Evolutionary conservation across 2,797 vertebrate genomes (phyloP).

Genomic region (Cercopithecus neglectus): DNA sequence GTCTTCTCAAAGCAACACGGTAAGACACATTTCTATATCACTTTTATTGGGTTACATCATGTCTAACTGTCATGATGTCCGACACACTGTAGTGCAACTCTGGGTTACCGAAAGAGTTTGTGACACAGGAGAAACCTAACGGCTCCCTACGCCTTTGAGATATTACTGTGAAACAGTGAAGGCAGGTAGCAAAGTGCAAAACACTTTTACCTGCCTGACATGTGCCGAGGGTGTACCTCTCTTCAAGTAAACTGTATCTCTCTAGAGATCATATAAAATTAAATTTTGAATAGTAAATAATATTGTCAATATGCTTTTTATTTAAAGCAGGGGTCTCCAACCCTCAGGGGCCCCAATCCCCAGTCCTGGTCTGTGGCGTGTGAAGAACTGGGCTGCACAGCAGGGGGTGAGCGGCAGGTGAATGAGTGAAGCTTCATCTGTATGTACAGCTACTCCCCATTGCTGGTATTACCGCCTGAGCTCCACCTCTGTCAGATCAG

Average conservation of each 20-base stretch:
- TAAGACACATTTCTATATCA: conserved; percentile 2
- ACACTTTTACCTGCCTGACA: neutral
- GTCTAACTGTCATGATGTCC: conserved; percentile 44
- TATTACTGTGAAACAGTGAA: neutral
- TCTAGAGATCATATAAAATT: neutral
- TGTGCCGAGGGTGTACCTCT: neutral
- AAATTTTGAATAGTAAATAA: neutral
- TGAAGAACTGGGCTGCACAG: neutral
- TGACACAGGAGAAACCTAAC: neutral
- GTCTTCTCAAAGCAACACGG: conserved; percentile 17
- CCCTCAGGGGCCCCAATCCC: too few species aligned
- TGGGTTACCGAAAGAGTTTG: neutral
- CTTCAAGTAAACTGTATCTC: neutral
- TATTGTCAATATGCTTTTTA: neutral
- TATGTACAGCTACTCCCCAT: neutral
- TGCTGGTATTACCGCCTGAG: neutral
- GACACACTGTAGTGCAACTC: neutral
- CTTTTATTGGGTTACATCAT: conserved; percentile 49
- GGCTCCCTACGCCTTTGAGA: neutral
- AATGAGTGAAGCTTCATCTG: neutral
- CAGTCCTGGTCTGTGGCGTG: neutral
- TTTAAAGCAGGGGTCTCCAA: neutral
- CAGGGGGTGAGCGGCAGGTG: neutral
- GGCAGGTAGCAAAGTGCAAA: neutral
- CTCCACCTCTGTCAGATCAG: neutral